A percentile compares a stretch with the other conserved stretches of the same genome.
Conservation (phyloP, 2,888 invertebrate genomes). For the Zootermopsis nevadensis region DNA sequence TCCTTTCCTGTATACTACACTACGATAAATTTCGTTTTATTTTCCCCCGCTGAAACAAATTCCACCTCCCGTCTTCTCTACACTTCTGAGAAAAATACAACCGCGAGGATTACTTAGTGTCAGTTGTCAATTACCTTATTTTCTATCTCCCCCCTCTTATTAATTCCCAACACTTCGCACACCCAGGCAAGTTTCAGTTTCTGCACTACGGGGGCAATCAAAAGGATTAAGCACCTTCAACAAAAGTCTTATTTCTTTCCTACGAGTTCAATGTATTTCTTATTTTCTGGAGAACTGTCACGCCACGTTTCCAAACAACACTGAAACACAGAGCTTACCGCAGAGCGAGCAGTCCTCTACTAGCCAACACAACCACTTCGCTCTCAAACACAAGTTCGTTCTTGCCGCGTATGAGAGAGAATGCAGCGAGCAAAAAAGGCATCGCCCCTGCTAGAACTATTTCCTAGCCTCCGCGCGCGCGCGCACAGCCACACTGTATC, state of each 20-base stretch:
- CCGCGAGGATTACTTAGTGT: constrained; percentile 1
- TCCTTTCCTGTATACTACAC: background rate
- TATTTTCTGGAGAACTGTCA: background rate
- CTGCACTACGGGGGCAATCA: too few relatives aligned
- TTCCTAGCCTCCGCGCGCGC: constrained; percentile 6
- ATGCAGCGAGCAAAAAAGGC: background rate
- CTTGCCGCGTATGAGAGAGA: background rate
- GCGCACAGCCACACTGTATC: background rate
- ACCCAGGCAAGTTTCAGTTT: too few relatives aligned
- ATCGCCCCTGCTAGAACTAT: constrained; percentile 6
- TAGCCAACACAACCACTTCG: background rate
- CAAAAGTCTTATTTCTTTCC: too few relatives aligned
- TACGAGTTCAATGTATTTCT: too few relatives aligned
- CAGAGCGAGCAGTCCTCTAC: background rate
- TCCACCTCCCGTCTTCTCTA: background rate
- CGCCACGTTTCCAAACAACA: background rate
- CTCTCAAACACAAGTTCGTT: background rate
- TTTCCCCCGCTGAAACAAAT: background rate
- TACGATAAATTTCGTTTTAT: background rate
- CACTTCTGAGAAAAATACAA: background rate
- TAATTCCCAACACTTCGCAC: too few relatives aligned
- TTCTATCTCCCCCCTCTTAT: background rate
- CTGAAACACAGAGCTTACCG: background rate
- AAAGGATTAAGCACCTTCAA: too few relatives aligned
- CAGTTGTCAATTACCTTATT: background rate